These are phyloP conservation scores for Aptenodytes forsteri DNA, from an alignment of 2,113 vertebrate genomes.

Conservation along the genomic window DNA sequence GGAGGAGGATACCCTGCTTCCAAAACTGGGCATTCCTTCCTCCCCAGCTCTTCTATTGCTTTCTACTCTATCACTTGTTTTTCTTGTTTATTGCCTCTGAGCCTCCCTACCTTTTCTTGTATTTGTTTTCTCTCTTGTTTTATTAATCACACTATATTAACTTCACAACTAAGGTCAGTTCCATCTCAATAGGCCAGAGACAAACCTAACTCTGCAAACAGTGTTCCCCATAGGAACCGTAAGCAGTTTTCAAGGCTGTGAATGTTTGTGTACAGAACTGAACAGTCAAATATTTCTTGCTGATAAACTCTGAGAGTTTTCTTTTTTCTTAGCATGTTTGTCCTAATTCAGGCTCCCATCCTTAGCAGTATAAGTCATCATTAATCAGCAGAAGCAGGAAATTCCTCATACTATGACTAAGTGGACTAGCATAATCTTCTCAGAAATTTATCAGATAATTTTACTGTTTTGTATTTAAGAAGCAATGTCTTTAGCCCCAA, in stretches of 20 bases:
- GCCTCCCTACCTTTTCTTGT: background rate
- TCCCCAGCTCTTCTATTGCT: background rate
- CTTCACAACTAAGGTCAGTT: background rate
- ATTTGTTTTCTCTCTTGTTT: background rate
- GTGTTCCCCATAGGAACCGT: background rate
- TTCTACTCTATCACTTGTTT: background rate
- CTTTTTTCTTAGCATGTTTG: background rate
- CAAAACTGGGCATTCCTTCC: background rate
- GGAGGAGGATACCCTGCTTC: background rate
- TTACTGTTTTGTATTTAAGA: background rate
- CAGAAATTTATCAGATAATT: background rate
- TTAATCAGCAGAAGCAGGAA: slow-evolving; percentile 21
- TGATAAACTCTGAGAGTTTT: background rate
- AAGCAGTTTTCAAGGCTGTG: background rate
- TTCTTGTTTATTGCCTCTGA: background rate
- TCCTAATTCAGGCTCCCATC: slow-evolving; percentile 9
- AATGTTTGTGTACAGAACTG: background rate
- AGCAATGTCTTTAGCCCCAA: background rate
- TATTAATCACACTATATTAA: background rate
- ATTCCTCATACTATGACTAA: background rate
- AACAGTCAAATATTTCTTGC: background rate
- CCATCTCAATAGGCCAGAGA: background rate
- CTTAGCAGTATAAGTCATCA: background rate
- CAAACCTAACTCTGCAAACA: background rate
- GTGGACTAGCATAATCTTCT: background rate